Base-by-base conservation (phyloP, 2,113 vertebrate genomes). In the Hassar affinis region DNA sequence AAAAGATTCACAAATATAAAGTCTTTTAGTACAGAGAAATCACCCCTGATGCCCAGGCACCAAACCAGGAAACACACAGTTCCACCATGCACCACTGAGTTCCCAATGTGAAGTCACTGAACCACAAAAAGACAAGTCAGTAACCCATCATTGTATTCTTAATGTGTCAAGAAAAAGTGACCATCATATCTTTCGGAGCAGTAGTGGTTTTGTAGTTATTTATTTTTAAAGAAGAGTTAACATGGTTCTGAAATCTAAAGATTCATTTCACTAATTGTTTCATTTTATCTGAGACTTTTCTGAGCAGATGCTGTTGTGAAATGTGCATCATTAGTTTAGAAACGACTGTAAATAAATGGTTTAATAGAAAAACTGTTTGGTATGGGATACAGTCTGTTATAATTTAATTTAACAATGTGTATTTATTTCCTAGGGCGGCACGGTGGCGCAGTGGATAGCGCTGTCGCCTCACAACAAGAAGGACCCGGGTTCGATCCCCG, bases 1-100 rank as follows among this genome's bases (percentile, higher is more conserved):
- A 6, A n/a, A 47, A 35, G 30, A 42, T 69, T 68, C 15, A 80
- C 68, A 51, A 54, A 81, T 57, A 64, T 71, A 45, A 54, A 71
- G 35, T 38, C 33, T 35, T 71, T 81, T 30, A 56, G 35, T 57
- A 71, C 30, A 81, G 35, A 54, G 33, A 64, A n/a, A 30, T 52
- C 51, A 71, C 56, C 64, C 25, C 14, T 57, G 33, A 56, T 45
- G 25, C 5, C 51, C 33, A 57, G 79, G 62, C 38, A 69, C 25
- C 62, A 38, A 56, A 81, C 33, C n/a, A 57, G 51, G 51, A 80
- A 45, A 27, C 25, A 14, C 17, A 7, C 49, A 64, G 62, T 80
- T 80, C 47, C 49, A 54, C 47, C 27, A 38, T 42, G n/a, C 38
- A 3, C 38, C 2, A n/a, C 25, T 51, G 45, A 49, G 17, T 35